A percentile compares a stretch with the other conserved stretches of the same genome.
These are phyloP conservation scores for Andrena marginata DNA, from an alignment of 2,888 invertebrate species.

Conservation along the genomic window DNA sequence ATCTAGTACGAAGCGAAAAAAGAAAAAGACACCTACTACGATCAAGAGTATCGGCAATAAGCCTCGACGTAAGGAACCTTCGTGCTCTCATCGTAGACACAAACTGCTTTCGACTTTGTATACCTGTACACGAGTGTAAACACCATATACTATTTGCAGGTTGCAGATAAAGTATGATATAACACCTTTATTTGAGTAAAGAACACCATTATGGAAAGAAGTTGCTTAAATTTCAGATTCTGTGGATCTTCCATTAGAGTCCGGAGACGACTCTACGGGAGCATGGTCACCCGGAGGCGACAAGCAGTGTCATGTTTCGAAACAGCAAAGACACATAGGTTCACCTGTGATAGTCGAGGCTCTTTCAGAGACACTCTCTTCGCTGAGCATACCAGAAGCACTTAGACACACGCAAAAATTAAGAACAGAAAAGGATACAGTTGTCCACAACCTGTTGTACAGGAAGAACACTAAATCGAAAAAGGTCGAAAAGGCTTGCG, in stretches of 20 bases:
- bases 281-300: neutral
- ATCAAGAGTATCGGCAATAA: neutral
- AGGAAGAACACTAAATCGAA: neutral
- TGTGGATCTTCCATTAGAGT: neutral
- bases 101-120: neutral
- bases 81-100: neutral
- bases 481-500: neutral
- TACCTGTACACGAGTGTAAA: slow-evolving; percentile 2
- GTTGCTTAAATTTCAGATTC: slow-evolving; percentile 56
- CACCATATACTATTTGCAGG: neutral
- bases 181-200: slow-evolving; percentile 5
- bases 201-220: slow-evolving; percentile 19
- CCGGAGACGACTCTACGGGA: neutral
- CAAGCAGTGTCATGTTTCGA: neutral
- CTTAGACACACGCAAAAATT: slow-evolving; percentile 24
- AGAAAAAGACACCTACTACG: neutral
- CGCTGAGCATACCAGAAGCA: slow-evolving; percentile 37
- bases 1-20: neutral
- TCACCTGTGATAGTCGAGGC: slow-evolving; percentile 59
- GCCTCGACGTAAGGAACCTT: slow-evolving; percentile 19
- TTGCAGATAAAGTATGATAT: slow-evolving; percentile 35
- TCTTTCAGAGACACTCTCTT: slow-evolving; percentile 30
- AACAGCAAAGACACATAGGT: slow-evolving; percentile 34
- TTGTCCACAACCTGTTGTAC: neutral
- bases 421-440: neutral